Evolutionary conservation across 1,140 invertebrate genomes (phyloP), one percentile per base, ranked within the genome.

Genomic region (Bombus waltoni): DNA sequence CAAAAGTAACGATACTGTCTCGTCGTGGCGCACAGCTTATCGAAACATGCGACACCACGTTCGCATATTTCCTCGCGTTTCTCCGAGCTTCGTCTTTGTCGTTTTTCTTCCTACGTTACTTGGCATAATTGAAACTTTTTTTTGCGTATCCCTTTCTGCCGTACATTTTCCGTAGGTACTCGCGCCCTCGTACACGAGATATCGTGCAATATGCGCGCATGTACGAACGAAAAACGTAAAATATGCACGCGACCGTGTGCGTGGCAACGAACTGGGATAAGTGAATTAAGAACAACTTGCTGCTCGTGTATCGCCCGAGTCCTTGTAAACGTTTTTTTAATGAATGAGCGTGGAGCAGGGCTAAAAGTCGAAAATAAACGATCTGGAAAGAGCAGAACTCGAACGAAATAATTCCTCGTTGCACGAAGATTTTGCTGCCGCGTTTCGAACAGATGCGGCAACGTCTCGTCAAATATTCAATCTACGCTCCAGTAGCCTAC

Each of bases 251-350:
- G 73, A 81, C 9, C 77, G 57, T 28, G 79, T 73, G 85, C 75
- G 77, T 75, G 53, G 59, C 77, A 74, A 81, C 71, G 40, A 35
- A 78, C 68, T 81, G 72, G 74, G 68, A 68, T 92, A 92, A 92
- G 83, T 88, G 90, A 91, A 92, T 92, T 87, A 90, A 91, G 88
- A 92, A 88, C 91, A 89, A 83, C 73, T 78, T 74, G 85, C 38
- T 71, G 62, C 74, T 81, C 81, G 59, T 65, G 70, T 72, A 53
- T 72, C 83, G 84, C 79, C 28, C 9, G 35, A n/a, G 71, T 80
- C 68, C 87, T 87, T 77, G 87, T 90, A 87, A 90, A 90, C 87
- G 90, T 86, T 90, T 32, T 32, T 32, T 84, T 81, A 90, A 90
- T 71, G 88, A 92, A 91, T 90, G 89, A 91, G 80, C 79, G 74